A percentile compares a stretch with the other conserved stretches of the same genome.
Conservation (phyloP, 2,888 invertebrate species). For the Sialis lutaria region DNA sequence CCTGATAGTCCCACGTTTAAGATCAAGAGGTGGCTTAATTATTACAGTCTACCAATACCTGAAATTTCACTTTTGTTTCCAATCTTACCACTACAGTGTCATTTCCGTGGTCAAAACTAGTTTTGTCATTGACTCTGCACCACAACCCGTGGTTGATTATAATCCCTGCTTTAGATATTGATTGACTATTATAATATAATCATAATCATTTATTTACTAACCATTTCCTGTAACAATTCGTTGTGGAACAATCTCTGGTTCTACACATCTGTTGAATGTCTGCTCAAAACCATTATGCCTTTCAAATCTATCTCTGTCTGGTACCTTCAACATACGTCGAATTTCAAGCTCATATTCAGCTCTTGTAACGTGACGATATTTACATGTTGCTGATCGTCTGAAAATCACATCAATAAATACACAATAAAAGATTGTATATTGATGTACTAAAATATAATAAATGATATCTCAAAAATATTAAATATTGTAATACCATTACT, state of each 20-base stretch:
- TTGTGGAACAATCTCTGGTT: background rate
- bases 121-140: too few relatives aligned
- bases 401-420: too few relatives aligned
- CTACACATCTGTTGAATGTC: background rate
- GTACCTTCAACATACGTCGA: slow-evolving; percentile 7
- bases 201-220: slow-evolving; percentile 7
- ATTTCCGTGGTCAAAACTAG: too few relatives aligned
- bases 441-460: too few relatives aligned
- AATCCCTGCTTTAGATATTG: too few relatives aligned
- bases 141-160: too few relatives aligned
- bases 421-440: too few relatives aligned
- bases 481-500: background rate
- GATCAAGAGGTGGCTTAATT: too few relatives aligned
- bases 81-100: too few relatives aligned
- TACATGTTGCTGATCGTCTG: slow-evolving; percentile 18
- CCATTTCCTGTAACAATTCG: slow-evolving; percentile 8
- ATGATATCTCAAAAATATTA: background rate
- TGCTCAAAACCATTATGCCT: slow-evolving; percentile 4
- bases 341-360: slow-evolving; percentile 25
- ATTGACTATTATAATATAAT: background rate
- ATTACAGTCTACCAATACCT: too few relatives aligned
- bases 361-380: slow-evolving; percentile 23
- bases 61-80: too few relatives aligned
- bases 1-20: too few relatives aligned
- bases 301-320: slow-evolving; percentile 7